Evolutionary conservation across 2,888 invertebrate species (phyloP).

Genomic region (Heteromyza rotundicornis): DNA sequence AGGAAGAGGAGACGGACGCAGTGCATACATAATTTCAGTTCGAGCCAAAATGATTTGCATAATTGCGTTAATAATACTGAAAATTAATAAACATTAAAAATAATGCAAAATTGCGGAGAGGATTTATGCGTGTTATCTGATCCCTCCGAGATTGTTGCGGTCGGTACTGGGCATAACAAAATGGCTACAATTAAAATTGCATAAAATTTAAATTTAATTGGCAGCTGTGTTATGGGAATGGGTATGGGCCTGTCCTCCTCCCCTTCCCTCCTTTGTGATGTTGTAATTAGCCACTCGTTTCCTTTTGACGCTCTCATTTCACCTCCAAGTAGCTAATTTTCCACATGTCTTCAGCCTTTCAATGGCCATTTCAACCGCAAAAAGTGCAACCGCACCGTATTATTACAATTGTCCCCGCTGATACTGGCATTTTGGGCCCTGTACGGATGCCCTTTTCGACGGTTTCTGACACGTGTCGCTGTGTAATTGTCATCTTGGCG

Average conservation of each 20-base stretch:
- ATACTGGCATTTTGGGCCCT: background rate
- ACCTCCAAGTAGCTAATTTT: background rate
- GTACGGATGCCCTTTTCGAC: background rate
- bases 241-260: background rate
- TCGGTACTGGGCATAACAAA: background rate
- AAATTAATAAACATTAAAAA: background rate
- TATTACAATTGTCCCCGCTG: too few species aligned
- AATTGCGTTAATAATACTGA: background rate
- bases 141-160: background rate
- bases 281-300: slow-evolving; percentile 6
- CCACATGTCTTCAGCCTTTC: background rate
- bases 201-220: background rate
- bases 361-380: background rate
- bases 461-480: background rate
- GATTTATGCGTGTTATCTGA: background rate
- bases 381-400: background rate
- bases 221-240: background rate
- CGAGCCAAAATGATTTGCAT: background rate
- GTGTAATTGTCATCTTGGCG: slow-evolving; percentile 21
- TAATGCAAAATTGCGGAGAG: background rate
- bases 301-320: background rate
- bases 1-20: background rate
- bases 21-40: background rate
- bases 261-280: background rate
- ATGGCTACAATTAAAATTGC: background rate